Conservation (phyloP, 2,888 invertebrate species). For the Tipula unca region DNA sequence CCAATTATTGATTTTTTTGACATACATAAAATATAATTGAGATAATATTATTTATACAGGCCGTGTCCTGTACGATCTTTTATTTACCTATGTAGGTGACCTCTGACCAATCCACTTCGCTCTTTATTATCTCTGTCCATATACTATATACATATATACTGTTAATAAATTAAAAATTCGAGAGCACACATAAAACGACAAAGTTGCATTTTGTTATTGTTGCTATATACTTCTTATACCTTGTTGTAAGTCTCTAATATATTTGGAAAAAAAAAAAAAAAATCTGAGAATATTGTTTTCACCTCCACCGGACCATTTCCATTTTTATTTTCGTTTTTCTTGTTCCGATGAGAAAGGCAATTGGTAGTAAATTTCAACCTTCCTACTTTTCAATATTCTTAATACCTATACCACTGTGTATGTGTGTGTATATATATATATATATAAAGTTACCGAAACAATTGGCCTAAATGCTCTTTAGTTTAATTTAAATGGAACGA, state of each 20-base stretch:
- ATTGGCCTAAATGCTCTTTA: not conserved
- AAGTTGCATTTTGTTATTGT: slow-evolving; percentile 1
- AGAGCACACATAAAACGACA: not conserved
- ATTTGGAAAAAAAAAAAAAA: not conserved
- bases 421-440: not conserved
- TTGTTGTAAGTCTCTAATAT: not conserved
- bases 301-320: not conserved
- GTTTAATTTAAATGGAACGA: not conserved
- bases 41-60: not conserved
- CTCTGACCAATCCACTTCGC: not conserved
- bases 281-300: not conserved
- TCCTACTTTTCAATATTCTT: not conserved
- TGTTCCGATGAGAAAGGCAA: not conserved
- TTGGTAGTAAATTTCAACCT: not conserved
- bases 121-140: not conserved
- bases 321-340: not conserved
- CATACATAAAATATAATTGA: not conserved
- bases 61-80: too few species aligned
- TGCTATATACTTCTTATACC: too few species aligned
- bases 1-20: not conserved
- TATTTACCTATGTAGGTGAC: too few species aligned
- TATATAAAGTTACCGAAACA: not conserved
- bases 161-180: not conserved
- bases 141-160: too few species aligned
- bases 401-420: too few species aligned